phyloP scores from a whole-genome alignment of 2,113 vertebrate genomes.

The Cryptotis parvus region DNA sequence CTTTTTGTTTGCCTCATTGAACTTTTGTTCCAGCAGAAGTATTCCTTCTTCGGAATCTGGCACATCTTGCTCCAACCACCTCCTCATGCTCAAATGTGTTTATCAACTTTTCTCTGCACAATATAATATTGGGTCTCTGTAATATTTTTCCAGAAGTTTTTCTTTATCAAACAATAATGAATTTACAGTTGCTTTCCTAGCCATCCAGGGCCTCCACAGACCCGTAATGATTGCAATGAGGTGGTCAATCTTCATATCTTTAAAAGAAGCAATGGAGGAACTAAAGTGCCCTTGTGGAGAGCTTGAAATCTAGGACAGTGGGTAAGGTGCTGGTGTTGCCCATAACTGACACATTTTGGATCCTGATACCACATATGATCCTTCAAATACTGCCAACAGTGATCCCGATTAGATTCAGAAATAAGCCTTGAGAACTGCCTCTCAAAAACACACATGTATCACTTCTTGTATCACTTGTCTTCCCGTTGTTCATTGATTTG shows the following conservation, averaged over 20 bases:
- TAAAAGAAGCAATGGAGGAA: not conserved
- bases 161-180: not conserved
- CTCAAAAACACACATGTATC: no score
- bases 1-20: constrained; percentile 79
- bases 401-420: no score
- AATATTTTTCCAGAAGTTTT: constrained; percentile 42
- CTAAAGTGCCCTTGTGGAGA: not conserved
- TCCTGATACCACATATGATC: no score
- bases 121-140: constrained; percentile 27
- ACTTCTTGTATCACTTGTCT: no score
- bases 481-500: no score
- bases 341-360: no score
- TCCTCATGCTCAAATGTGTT: constrained; percentile 75
- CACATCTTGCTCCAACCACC: constrained; percentile 75
- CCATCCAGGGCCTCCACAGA: not conserved
- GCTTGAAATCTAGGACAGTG: no score
- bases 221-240: not conserved
- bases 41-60: constrained; percentile 81
- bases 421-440: no score
- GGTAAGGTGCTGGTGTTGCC: no score
- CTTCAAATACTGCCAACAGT: no score
- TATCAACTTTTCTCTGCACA: constrained; percentile 60
- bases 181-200: not conserved
- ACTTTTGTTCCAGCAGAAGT: constrained; percentile 81
- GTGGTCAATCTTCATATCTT: not conserved